Conservation (phyloP, 2,888 invertebrate genomes). For the Beris chalybata region DNA sequence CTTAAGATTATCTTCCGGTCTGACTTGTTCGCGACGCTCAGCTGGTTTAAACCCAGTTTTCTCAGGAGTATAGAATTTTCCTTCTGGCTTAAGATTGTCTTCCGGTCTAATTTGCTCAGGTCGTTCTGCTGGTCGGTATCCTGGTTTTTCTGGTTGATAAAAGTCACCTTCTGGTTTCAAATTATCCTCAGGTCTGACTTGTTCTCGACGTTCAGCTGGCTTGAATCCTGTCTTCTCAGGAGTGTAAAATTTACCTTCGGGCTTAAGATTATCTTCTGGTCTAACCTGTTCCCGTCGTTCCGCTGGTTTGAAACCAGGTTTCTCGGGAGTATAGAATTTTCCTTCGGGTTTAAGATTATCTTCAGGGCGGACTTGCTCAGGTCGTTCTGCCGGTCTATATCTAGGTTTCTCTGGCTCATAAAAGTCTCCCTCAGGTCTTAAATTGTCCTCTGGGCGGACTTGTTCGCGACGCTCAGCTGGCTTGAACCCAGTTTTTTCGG, state of each 20-base stretch:
- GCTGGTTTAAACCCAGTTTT: slow-evolving; percentile 54
- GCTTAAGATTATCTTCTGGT: slow-evolving; percentile 57
- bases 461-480: slow-evolving; percentile 54
- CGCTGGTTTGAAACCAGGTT: slow-evolving; percentile 59
- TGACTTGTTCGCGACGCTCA: slow-evolving; percentile 54
- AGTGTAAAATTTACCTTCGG: slow-evolving; percentile 62
- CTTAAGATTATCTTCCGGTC: slow-evolving; percentile 58
- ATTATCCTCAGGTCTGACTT: slow-evolving; percentile 59
- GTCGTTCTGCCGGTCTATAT: slow-evolving; percentile 60
- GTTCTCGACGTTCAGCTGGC: slow-evolving; percentile 52
- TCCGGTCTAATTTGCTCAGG: slow-evolving; percentile 52
- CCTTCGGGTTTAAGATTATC: slow-evolving; percentile 62
- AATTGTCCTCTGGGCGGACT: slow-evolving; percentile 56
- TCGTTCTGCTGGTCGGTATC: slow-evolving; percentile 57
- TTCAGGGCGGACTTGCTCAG: slow-evolving; percentile 51
- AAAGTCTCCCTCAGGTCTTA: slow-evolving; percentile 57
- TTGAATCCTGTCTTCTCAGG: slow-evolving; percentile 54
- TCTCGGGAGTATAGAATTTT: slow-evolving; percentile 58
- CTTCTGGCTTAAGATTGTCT: slow-evolving; percentile 58
- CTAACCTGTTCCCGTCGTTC: slow-evolving; percentile 47
- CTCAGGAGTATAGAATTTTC: slow-evolving; percentile 58
- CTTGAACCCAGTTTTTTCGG: slow-evolving; percentile 59
- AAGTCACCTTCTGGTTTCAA: slow-evolving; percentile 63
- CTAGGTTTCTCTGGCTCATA: slow-evolving; percentile 54
- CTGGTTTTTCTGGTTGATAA: slow-evolving; percentile 55